A percentile compares a stretch with the other conserved stretches of the same genome.
Conservation (phyloP, 2,888 invertebrate genomes). For the Drepana falcataria region DNA sequence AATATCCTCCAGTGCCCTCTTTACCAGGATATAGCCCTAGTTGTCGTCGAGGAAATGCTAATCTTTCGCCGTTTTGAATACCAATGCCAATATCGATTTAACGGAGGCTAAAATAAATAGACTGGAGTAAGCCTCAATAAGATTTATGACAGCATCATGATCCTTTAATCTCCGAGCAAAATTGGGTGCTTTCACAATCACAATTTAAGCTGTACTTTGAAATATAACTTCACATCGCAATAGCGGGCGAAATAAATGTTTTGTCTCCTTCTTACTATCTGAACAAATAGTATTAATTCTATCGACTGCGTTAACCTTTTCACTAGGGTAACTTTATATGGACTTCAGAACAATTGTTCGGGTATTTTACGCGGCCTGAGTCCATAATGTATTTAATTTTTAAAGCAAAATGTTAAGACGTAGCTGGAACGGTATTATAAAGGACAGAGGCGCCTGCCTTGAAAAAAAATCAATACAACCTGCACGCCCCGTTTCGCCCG, state of each 20-base stretch:
- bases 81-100: constrained; percentile 29
- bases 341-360: neutral
- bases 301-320: too few species aligned
- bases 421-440: constrained; percentile 14
- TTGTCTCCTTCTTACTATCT: too few species aligned
- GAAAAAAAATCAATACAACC: constrained; percentile 65
- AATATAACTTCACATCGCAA: too few species aligned
- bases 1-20: neutral
- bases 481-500: constrained; percentile 43
- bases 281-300: too few species aligned
- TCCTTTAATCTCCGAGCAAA: neutral
- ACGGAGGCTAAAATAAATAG: constrained; percentile 17
- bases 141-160: neutral
- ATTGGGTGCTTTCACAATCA: neutral
- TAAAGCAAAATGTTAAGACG: constrained; percentile 37
- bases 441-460: constrained; percentile 36
- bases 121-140: neutral
- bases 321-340: too few species aligned
- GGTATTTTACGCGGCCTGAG: neutral
- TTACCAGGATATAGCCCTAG: constrained; percentile 5
- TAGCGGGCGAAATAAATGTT: too few species aligned
- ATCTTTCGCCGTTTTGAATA: constrained; percentile 24
- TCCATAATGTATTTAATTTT: neutral
- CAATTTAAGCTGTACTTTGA: too few species aligned
- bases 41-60: constrained; percentile 24